Conservation (phyloP, 2,113 vertebrate genomes). For the Pluvianellus socialis region DNA sequence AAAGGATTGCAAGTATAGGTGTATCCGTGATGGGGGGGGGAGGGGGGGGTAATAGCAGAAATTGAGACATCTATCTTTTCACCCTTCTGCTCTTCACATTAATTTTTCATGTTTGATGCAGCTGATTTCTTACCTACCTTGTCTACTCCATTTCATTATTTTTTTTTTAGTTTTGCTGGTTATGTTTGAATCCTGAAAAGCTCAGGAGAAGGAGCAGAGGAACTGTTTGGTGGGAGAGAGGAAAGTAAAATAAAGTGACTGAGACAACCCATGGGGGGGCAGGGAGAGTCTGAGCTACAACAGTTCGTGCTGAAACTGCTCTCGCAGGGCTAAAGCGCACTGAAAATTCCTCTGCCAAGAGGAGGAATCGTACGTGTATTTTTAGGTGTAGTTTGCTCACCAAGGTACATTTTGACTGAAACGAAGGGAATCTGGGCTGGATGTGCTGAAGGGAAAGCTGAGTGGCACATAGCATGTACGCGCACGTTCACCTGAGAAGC, state of each 20-base stretch:
- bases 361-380: not conserved
- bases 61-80: not conserved
- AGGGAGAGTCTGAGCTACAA: not conserved
- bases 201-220: not conserved
- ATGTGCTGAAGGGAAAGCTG: not conserved
- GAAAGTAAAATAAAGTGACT: not conserved
- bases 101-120: not conserved
- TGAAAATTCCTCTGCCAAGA: not conserved
- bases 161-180: not conserved
- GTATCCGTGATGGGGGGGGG: not conserved
- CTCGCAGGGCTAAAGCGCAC: not conserved
- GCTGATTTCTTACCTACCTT: not conserved
- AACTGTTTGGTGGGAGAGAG: not conserved
- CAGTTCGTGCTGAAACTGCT: not conserved
- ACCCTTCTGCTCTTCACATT: not conserved
- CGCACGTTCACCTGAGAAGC: not conserved
- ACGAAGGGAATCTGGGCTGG: not conserved
- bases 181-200: not conserved
- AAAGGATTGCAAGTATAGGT: not conserved
- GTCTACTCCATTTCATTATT: not conserved
- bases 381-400: not conserved
- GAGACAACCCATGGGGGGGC: not conserved
- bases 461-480: not conserved
- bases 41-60: not conserved
- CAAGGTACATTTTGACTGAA: not conserved